A percentile compares a stretch with the other conserved stretches of the same genome.
Evolutionary conservation across 2,797 vertebrate genomes (phyloP).

Genomic region (Hypotaenidia okinawae): DNA sequence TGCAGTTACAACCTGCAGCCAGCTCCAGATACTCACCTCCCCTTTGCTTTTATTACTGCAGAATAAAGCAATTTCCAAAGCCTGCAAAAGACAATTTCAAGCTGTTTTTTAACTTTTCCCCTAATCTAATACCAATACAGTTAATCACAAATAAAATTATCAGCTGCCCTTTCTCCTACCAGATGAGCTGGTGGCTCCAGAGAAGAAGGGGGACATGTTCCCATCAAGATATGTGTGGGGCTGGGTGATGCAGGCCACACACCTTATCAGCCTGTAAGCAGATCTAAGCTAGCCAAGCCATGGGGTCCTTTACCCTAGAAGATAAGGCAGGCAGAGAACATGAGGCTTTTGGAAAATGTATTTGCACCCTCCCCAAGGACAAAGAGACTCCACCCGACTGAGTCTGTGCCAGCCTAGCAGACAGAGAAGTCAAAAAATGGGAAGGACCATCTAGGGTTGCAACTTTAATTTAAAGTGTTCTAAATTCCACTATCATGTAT

Average conservation of each 20-base stretch:
- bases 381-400: background rate
- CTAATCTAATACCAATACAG: background rate
- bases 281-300: background rate
- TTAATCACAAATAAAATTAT: background rate
- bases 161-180: background rate
- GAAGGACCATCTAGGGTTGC: background rate
- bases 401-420: background rate
- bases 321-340: background rate
- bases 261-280: background rate
- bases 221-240: rapidly evolving
- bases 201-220: background rate
- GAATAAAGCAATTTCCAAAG: background rate
- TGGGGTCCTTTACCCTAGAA: background rate
- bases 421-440: background rate
- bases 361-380: background rate
- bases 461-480: background rate
- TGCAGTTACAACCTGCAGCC: background rate
- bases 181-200: background rate
- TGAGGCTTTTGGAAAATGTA: background rate
- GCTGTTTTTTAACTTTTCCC: background rate
- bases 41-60: background rate
- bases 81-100: background rate
- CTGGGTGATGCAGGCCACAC: background rate
- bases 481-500: background rate
- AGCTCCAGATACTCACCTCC: background rate